phyloP scores from a whole-genome alignment of 2,113 vertebrate genomes.

The Synchiropus splendidus region DNA sequence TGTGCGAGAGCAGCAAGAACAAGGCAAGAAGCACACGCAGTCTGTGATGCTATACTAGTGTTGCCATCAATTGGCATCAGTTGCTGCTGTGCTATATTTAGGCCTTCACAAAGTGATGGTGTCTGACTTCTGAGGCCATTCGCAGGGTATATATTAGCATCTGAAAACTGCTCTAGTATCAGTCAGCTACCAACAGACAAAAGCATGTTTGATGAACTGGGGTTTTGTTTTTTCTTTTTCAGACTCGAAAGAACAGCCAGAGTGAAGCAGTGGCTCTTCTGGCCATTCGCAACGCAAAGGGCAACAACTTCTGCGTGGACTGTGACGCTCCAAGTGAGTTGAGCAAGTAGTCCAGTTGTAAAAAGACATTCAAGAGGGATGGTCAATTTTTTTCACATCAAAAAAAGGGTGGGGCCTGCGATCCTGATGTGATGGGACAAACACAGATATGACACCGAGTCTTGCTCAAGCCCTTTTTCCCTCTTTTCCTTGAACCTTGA shows the following conservation, averaged over 20 bases:
- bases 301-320: slow-evolving; percentile 87
- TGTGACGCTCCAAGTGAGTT: slow-evolving; percentile 83
- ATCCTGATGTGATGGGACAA: no score
- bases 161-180: background rate
- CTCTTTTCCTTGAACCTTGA: background rate
- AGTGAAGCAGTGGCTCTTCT: slow-evolving; percentile 87
- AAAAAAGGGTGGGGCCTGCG: no score
- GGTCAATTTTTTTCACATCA: no score
- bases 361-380: no score
- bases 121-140: slow-evolving; percentile 7
- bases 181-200: slow-evolving; percentile 5
- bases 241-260: slow-evolving; percentile 84
- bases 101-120: background rate
- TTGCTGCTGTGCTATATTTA: background rate
- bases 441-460: background rate
- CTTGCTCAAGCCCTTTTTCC: background rate
- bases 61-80: no score
- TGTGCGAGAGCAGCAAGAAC: slow-evolving; percentile 90
- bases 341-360: no score
- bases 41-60: no score
- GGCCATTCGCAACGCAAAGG: slow-evolving; percentile 82
- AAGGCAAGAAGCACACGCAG: slow-evolving; percentile 63
- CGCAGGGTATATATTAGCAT: background rate
- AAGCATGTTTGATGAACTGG: background rate
- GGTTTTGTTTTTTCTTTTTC: slow-evolving; percentile 8